Percentiles rank a stretch among this genome's conserved stretches.
phyloP scores from a whole-genome alignment of 2,113 vertebrate species.

The Microtus richardsoni region DNA sequence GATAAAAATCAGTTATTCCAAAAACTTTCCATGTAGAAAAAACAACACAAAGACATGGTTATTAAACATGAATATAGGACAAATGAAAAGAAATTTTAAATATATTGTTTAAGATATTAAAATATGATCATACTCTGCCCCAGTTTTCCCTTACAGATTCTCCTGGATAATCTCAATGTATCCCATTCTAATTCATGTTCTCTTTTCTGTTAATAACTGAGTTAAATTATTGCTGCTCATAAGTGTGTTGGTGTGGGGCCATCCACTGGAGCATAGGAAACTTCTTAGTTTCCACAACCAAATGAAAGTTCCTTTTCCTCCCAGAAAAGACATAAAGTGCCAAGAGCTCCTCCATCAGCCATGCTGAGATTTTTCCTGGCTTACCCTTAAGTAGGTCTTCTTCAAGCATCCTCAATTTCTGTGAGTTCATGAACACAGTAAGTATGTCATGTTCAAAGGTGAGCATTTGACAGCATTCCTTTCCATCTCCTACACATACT shows the following conservation, averaged over 20 bases:
- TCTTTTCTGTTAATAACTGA: background rate
- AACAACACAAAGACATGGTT: no score
- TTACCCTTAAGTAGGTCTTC: background rate
- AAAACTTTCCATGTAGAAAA: background rate
- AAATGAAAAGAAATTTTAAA: background rate
- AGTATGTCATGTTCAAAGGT: background rate
- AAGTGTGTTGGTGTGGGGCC: background rate
- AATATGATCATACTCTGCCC: background rate
- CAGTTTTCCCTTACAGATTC: background rate
- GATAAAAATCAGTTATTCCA: background rate
- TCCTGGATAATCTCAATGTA: background rate
- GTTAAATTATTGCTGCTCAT: background rate
- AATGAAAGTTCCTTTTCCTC: background rate
- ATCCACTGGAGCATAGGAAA: background rate
- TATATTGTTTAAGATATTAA: background rate
- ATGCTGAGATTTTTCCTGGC: background rate
- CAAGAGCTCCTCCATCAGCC: background rate
- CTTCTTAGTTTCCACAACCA: background rate
- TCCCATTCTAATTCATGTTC: no score
- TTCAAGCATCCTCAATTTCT: background rate
- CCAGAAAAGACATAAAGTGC: background rate
- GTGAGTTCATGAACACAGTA: background rate
- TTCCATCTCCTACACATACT: no score
- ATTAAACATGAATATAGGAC: fast-evolving
- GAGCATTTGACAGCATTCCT: background rate